Percentiles rank a stretch among this genome's conserved stretches.
Conservation (phyloP, 2,888 invertebrate genomes). For the Cerastoderma edule region DNA sequence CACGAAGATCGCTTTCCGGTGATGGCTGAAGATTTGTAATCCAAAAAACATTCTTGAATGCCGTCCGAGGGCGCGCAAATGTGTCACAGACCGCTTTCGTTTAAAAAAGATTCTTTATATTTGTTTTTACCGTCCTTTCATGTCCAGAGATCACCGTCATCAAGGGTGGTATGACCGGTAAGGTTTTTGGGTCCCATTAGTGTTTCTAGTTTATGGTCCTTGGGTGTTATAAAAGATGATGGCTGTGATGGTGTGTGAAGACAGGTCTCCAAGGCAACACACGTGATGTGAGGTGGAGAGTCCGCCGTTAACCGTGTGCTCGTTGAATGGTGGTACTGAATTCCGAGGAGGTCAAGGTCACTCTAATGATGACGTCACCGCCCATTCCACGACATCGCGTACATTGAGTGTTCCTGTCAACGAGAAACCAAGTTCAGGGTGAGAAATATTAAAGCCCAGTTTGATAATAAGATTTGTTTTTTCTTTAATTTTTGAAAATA, state of each 20-base stretch:
- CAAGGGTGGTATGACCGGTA: not conserved
- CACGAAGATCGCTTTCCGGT: not conserved
- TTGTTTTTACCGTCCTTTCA: constrained; percentile 21
- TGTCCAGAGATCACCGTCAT: not conserved
- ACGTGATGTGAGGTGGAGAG: constrained; percentile 21
- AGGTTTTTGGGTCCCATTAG: constrained; percentile 10
- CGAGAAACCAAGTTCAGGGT: constrained; percentile 65
- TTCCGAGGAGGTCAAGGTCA: constrained; percentile 54
- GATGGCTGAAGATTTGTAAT: constrained; percentile 21
- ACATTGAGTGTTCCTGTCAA: constrained; percentile 65
- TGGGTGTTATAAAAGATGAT: not conserved
- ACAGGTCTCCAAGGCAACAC: constrained; percentile 22
- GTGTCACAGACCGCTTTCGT: constrained; percentile 16
- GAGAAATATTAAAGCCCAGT: constrained; percentile 60
- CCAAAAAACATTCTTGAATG: constrained; percentile 25
- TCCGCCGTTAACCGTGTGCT: constrained; percentile 36
- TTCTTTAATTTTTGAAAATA: not conserved
- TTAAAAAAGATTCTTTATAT: constrained; percentile 13
- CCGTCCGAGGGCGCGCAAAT: not conserved
- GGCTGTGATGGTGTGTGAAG: not conserved
- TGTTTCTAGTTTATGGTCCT: constrained; percentile 13
- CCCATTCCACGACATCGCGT: constrained; percentile 64
- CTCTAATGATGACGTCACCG: constrained; percentile 60
- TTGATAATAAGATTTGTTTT: constrained; percentile 10
- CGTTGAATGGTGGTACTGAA: constrained; percentile 60